Percentiles rank a stretch among this genome's conserved stretches.
These are phyloP conservation scores for Melinaea menophilus DNA, from an alignment of 2,888 invertebrate genomes.

Conservation along the genomic window DNA sequence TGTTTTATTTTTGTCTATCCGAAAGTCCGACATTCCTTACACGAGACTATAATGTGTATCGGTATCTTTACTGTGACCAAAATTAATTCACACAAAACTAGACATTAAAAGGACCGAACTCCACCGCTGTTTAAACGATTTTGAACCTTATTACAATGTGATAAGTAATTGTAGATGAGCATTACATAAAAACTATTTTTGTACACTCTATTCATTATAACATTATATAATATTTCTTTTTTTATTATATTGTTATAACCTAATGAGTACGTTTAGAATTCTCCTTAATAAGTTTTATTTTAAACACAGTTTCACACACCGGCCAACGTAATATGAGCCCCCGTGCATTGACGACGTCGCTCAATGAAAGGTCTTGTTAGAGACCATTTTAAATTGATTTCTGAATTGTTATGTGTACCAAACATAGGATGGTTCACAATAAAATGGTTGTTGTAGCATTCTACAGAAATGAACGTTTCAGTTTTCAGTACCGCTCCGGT, in stretches of 20 bases:
- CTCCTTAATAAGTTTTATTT: too few relatives aligned
- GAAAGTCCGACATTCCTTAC: too few relatives aligned
- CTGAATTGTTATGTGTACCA: neutral
- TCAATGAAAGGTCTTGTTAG: slow-evolving; percentile 12
- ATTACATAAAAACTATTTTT: too few relatives aligned
- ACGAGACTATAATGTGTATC: too few relatives aligned
- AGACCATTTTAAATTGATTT: slow-evolving; percentile 8
- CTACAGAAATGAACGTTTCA: slow-evolving; percentile 40
- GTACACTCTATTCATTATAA: too few relatives aligned
- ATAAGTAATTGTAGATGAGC: neutral
- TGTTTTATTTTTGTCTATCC: too few relatives aligned
- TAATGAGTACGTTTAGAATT: too few relatives aligned
- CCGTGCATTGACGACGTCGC: slow-evolving; percentile 1
- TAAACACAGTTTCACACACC: neutral
- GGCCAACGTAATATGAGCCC: slow-evolving; percentile 14
- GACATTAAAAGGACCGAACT: slow-evolving; percentile 25
- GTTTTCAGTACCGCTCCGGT: slow-evolving; percentile 49
- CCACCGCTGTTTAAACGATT: neutral
- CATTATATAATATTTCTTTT: too few relatives aligned
- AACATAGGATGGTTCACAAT: slow-evolving; percentile 26
- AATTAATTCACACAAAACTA: slow-evolving; percentile 19
- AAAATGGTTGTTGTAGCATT: slow-evolving; percentile 30
- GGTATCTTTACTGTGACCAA: slow-evolving; percentile 18
- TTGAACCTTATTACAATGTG: neutral
- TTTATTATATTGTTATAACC: too few relatives aligned